Percentiles rank a stretch among this genome's conserved stretches.
These are phyloP conservation scores for Bathynomus jamesi DNA, from an alignment of 1,140 invertebrate species.

Conservation along the genomic window DNA sequence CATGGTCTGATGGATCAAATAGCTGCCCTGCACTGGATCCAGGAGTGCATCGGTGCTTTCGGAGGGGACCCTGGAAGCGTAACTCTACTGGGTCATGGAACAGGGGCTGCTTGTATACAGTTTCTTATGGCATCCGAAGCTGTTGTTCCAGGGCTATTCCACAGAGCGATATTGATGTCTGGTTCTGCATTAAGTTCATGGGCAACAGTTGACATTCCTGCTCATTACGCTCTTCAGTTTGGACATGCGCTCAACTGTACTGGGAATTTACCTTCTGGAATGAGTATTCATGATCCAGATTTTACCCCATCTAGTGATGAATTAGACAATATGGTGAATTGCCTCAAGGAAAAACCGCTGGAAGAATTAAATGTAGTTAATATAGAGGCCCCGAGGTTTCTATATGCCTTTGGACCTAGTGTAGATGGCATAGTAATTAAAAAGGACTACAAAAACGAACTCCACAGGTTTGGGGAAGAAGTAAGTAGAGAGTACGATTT, in stretches of 20 bases:
- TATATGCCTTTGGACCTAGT: constrained; percentile 66
- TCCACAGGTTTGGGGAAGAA: constrained; percentile 30
- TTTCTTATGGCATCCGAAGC: constrained; percentile 85
- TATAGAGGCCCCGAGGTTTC: constrained; percentile 44
- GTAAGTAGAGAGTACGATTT: constrained; percentile 46
- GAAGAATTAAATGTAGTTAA: constrained; percentile 31
- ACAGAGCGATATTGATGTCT: constrained; percentile 59
- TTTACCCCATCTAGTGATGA: constrained; percentile 20
- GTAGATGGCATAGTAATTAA: constrained; percentile 76
- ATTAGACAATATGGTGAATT: constrained; percentile 34
- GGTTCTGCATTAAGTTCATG: constrained; percentile 58
- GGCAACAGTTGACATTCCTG: constrained; percentile 58
- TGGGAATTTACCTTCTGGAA: not conserved
- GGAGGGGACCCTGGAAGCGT: constrained; percentile 86
- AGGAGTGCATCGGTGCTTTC: constrained; percentile 86
- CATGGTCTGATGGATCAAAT: constrained; percentile 20
- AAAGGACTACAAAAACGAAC: constrained; percentile 42
- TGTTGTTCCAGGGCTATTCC: constrained; percentile 69
- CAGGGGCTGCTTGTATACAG: constrained; percentile 89
- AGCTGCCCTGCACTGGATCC: constrained; percentile 54
- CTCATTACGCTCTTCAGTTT: constrained; percentile 65
- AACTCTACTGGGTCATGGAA: constrained; percentile 90
- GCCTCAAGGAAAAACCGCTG: constrained; percentile 33
- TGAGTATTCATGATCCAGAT: not conserved
- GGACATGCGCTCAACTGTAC: constrained; percentile 48